Conservation (phyloP, 2,113 vertebrate genomes). For the Bothrops jararaca region DNA sequence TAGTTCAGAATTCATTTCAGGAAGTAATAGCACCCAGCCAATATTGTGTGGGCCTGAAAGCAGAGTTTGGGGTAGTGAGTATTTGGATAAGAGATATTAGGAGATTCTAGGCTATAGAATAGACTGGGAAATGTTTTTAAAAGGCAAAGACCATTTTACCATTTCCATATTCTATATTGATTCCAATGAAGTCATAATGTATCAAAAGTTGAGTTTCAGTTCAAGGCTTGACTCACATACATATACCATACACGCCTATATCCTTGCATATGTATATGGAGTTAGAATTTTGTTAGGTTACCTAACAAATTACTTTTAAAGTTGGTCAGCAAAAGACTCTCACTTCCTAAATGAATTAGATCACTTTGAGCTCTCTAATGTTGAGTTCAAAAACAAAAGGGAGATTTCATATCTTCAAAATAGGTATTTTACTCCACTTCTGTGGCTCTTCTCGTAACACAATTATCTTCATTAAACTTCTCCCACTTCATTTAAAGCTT, state of each 20-base stretch:
- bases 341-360: not conserved
- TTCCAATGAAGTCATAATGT: too few species aligned
- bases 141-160: not conserved
- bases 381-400: not conserved
- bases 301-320: not conserved
- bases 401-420: not conserved
- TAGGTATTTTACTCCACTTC: not conserved
- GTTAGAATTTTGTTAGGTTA: not conserved
- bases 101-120: not conserved
- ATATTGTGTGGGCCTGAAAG: not conserved
- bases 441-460: not conserved
- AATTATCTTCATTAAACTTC: not conserved
- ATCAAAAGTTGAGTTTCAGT: too few species aligned
- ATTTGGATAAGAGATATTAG: not conserved
- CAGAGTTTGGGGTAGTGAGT: not conserved
- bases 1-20: not conserved
- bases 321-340: not conserved
- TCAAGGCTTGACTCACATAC: too few species aligned
- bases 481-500: not conserved
- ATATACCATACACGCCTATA: too few species aligned
- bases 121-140: not conserved
- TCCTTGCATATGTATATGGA: not conserved
- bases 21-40: not conserved
- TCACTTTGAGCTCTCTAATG: not conserved
- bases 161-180: not conserved